phyloP scores from a whole-genome alignment of 2,888 invertebrate species.

The Phasia obesa region DNA sequence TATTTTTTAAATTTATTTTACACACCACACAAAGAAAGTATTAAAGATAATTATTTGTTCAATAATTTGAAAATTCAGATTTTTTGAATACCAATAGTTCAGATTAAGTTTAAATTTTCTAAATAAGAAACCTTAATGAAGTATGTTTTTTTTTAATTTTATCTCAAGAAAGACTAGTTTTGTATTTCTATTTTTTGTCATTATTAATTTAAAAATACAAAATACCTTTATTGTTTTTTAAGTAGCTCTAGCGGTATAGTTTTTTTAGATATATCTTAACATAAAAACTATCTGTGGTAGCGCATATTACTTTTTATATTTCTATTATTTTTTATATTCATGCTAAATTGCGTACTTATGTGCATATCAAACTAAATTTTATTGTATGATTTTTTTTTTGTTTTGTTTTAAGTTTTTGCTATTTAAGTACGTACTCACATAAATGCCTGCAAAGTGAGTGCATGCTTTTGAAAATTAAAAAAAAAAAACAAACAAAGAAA shows the following conservation, averaged over 20 bases:
- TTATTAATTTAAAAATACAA: conserved; percentile 43
- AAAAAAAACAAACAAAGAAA: conserved; percentile 3
- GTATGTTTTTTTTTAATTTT: too few relatives aligned
- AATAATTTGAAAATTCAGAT: too few relatives aligned
- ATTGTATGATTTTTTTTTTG: conserved; percentile 47
- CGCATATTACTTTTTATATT: conserved; percentile 24
- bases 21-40: too few relatives aligned
- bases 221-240: conserved; percentile 54
- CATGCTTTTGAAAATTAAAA: conserved; percentile 17
- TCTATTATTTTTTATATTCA: conserved; percentile 67
- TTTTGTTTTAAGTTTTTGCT: conserved; percentile 24
- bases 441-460: conserved; percentile 4
- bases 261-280: conserved; percentile 11
- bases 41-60: too few relatives aligned
- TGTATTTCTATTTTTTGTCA: too few relatives aligned
- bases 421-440: conserved; percentile 18
- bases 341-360: conserved; percentile 70
- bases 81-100: too few relatives aligned
- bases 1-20: too few relatives aligned
- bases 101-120: too few relatives aligned
- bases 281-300: conserved; percentile 21
- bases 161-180: too few relatives aligned
- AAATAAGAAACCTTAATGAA: too few relatives aligned
- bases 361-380: conserved; percentile 69
- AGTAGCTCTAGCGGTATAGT: conserved; percentile 12